Conservation (phyloP, 2,888 invertebrate species). For the Drosophila prostipennis region DNA sequence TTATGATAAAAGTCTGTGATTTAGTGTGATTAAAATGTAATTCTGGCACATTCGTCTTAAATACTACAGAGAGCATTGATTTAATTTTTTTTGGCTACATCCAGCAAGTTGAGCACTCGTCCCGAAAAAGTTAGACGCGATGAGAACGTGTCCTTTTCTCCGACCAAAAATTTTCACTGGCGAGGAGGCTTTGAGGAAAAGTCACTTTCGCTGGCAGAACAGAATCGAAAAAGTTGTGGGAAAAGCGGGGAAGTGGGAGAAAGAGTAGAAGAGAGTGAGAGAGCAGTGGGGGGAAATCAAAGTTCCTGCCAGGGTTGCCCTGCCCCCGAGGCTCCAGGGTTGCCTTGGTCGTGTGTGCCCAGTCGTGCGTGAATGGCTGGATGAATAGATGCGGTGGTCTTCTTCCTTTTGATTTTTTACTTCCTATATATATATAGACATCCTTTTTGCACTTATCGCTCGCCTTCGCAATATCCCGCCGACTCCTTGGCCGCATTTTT, state of each 20-base stretch:
- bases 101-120: constrained; percentile 25
- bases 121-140: constrained; percentile 12
- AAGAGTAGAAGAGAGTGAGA: neutral
- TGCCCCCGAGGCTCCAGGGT: constrained; percentile 1
- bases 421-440: neutral
- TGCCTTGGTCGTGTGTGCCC: constrained; percentile 59
- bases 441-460: constrained; percentile 3
- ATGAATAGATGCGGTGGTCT: constrained; percentile 16
- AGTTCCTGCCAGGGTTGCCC: constrained; percentile 37
- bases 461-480: constrained; percentile 2
- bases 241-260: neutral
- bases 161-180: constrained; percentile 4
- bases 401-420: constrained; percentile 1
- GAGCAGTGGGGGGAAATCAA: constrained; percentile 51
- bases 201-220: constrained; percentile 48
- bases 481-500: neutral
- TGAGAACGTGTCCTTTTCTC: constrained; percentile 7
- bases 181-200: constrained; percentile 30
- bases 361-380: constrained; percentile 46
- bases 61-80: neutral
- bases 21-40: neutral
- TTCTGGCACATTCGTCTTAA: neutral
- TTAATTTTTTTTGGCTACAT: neutral
- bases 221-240: constrained; percentile 37
- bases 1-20: no score